These are phyloP conservation scores for Pseudocheirus occidentalis DNA, from an alignment of 2,797 vertebrate species.

Conservation along the genomic window DNA sequence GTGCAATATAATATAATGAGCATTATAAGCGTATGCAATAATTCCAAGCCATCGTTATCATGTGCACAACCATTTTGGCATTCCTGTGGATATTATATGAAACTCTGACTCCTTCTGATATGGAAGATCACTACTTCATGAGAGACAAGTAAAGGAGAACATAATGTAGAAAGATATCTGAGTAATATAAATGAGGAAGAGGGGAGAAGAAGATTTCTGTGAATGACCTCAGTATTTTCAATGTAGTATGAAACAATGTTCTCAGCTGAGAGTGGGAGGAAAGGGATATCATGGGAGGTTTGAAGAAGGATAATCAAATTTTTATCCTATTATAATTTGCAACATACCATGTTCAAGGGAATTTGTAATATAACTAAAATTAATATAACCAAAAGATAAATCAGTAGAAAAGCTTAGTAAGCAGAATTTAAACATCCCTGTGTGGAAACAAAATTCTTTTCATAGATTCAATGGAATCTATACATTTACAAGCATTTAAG, in stretches of 20 bases:
- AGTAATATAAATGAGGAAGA: background rate
- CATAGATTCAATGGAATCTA: background rate
- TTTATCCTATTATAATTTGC: background rate
- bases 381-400: background rate
- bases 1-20: no score
- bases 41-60: background rate
- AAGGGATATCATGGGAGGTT: background rate
- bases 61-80: background rate
- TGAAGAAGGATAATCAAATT: background rate
- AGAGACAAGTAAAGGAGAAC: background rate
- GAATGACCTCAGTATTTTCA: background rate
- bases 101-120: background rate
- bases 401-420: background rate
- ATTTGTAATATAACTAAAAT: background rate
- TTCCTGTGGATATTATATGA: background rate
- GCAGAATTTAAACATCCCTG: background rate
- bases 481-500: background rate
- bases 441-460: background rate
- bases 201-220: background rate
- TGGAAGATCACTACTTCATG: background rate
- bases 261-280: background rate
- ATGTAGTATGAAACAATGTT: background rate
- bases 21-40: no score
- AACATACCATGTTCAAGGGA: background rate
- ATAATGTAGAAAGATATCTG: background rate